Percentiles rank a stretch among this genome's conserved stretches.
phyloP scores from a whole-genome alignment of 2,113 vertebrate species.

The Aramus guarauna region DNA sequence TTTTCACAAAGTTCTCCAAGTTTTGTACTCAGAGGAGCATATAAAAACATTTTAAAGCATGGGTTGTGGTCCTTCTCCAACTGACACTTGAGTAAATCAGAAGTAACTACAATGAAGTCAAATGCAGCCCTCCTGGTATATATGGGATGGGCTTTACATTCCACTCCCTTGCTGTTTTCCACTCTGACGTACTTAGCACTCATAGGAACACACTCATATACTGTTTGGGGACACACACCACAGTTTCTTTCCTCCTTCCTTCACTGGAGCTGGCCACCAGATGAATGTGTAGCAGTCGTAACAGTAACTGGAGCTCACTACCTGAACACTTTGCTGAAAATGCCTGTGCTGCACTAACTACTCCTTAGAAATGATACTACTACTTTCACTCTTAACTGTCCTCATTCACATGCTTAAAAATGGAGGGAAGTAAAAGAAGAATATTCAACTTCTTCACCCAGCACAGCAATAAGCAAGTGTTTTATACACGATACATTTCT shows the following conservation, averaged over 20 bases:
- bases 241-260: background rate
- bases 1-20: constrained; percentile 62
- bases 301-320: background rate
- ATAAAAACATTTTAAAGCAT: constrained; percentile 57
- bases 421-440: background rate
- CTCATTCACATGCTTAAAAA: background rate
- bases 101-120: background rate
- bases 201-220: background rate
- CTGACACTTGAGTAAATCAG: constrained; percentile 47
- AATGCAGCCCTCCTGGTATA: background rate
- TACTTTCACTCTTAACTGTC: background rate
- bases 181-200: background rate
- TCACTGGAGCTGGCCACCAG: background rate
- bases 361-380: background rate
- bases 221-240: background rate
- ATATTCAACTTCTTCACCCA: background rate
- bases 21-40: constrained; percentile 46
- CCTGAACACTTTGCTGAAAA: background rate
- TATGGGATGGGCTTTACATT: background rate
- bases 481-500: background rate
- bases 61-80: constrained; percentile 42
- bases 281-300: background rate
- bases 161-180: background rate
- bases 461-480: background rate
- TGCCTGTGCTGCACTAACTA: background rate